These are phyloP conservation scores for Macrotis lagotis DNA, from an alignment of 2,113 vertebrate species.

Conservation along the genomic window DNA sequence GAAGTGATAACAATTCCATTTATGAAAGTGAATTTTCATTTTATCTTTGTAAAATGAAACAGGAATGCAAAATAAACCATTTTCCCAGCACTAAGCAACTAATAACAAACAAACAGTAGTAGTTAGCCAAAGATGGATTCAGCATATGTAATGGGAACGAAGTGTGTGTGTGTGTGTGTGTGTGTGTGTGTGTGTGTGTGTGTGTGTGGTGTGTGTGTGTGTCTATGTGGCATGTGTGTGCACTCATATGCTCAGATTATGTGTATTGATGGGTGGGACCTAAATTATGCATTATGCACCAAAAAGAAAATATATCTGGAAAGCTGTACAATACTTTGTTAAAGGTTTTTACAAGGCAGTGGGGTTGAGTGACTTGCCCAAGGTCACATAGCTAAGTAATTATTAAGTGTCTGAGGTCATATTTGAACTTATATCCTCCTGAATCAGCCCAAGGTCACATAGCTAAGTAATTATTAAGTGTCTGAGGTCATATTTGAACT, in stretches of 20 bases:
- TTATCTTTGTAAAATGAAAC: not conserved
- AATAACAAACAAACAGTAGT: conserved; percentile 32
- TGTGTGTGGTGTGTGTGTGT: not conserved
- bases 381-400: no score
- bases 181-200: not conserved
- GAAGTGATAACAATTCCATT: not conserved
- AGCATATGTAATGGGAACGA: not conserved
- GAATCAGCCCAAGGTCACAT: no score
- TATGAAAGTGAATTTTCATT: conserved; percentile 26
- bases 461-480: no score
- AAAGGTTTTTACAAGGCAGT: no score
- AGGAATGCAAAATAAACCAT: not conserved
- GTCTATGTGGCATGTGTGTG: not conserved
- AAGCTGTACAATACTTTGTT: no score
- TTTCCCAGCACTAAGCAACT: not conserved
- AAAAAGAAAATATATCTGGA: conserved; percentile 41
- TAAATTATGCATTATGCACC: not conserved
- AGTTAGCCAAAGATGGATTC: not conserved
- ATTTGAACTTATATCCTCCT: no score
- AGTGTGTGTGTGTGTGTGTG: not conserved
- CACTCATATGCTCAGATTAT: not conserved
- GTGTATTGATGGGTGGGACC: not conserved
- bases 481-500: no score
- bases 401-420: no score
- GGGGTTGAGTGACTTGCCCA: no score